Base-by-base conservation (phyloP, 2,797 vertebrate species). In the Staurois parvus region DNA sequence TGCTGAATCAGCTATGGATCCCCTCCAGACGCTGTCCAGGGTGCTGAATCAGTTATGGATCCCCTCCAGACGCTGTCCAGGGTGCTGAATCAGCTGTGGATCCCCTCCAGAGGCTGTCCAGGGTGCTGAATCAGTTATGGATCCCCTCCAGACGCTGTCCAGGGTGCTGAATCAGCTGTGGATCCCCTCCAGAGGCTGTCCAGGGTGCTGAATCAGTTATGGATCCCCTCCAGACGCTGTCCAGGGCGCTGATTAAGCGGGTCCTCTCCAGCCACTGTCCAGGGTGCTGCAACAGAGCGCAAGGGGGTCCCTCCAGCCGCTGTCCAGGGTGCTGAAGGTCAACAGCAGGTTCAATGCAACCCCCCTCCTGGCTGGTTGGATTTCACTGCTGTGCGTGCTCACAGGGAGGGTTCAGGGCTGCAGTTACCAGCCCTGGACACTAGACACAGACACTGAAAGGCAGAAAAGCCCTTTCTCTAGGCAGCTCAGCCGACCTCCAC, bases 281-380 rank as follows among this genome's bases (percentile, higher is more conserved):
- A 67, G 42, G 7, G 76, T 6, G 34, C 34, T 67, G 37, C 24
- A 45, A 48, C 83, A 34, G 69, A 6, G 76, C 79, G 45, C 28
- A 45, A 13, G 10, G 42, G 11, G 0, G 1, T 3, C 17, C 48
- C 48, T 5, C 48, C 17, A 52, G 32, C 24, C 48, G 32, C 73
- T 83, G 81, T 79, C 76, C 85, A 79, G 42, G 81, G 81, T 84
- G 69, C 81, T 87, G 85, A 87, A 87, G 85, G 81, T 87, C 85
- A 87, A 37, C 76, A 29, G 70, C 62, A 74, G 77, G 56, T 79
- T 28, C n/a, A 40, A 52, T 37, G 28, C 81, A 64, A 24, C 42
- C 82, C 68, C 21, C 42, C 32, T 59, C 74, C 42, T 26, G 74
- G 10, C 42, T 26, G 13, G 30, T 68, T 37, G 37, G 34, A 21